These are phyloP conservation scores for Vidua chalybeata DNA, from an alignment of 2,113 vertebrate genomes.

Conservation along the genomic window DNA sequence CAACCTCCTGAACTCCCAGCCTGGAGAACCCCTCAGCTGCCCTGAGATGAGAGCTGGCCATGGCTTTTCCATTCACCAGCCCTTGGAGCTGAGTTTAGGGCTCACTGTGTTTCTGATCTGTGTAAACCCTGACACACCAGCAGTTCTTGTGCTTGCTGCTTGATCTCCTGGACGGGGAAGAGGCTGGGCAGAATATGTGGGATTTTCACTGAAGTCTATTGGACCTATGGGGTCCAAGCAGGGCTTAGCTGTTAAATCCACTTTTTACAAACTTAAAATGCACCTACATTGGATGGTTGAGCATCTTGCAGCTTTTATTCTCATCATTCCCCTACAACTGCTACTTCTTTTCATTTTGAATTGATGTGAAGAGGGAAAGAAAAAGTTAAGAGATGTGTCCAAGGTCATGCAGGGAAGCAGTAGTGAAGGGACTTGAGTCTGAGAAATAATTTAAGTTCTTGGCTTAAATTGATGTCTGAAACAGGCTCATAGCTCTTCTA, in stretches of 20 bases:
- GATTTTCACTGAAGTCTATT: neutral
- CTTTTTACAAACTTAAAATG: neutral
- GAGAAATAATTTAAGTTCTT: neutral
- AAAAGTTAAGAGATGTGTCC: neutral
- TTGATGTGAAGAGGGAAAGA: neutral
- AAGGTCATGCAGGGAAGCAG: neutral
- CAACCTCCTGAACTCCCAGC: neutral
- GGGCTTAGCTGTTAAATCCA: neutral
- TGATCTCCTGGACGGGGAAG: neutral
- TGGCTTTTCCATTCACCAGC: neutral
- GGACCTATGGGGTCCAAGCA: neutral
- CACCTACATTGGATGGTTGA: neutral
- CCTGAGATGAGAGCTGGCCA: neutral
- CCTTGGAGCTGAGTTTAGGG: neutral
- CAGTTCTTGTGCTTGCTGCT: neutral
- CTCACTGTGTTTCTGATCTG: fast-evolving
- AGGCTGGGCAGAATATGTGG: neutral
- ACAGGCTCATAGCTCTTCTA: neutral
- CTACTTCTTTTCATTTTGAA: neutral
- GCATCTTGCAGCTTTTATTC: neutral
- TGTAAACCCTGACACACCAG: neutral
- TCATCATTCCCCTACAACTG: neutral
- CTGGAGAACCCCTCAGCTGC: neutral
- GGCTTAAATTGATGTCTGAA: neutral
- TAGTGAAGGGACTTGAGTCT: neutral